Percentiles rank a stretch among this genome's conserved stretches.
Conservation (phyloP, 2,113 vertebrate species). For the Raphicerus campestris region DNA sequence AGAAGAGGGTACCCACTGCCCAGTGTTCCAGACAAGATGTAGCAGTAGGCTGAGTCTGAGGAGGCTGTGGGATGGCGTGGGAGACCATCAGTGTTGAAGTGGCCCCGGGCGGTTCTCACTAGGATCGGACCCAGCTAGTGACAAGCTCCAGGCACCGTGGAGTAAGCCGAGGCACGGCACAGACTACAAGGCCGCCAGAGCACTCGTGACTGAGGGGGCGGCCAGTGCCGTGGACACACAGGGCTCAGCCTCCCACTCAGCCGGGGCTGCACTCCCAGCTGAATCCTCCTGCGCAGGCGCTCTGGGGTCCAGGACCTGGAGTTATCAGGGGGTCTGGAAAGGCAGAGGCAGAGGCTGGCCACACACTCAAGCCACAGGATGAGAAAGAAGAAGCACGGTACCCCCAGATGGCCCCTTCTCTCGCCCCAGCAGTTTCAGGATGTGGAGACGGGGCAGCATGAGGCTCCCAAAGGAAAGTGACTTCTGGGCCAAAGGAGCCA, state of each 20-base stretch:
- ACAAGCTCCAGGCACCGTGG: neutral
- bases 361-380: neutral
- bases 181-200: neutral
- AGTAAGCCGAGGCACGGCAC: neutral
- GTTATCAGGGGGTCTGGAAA: neutral
- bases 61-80: rapidly evolving
- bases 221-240: rapidly evolving
- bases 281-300: neutral
- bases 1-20: neutral
- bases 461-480: neutral
- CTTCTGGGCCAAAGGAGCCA: neutral
- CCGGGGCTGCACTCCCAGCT: rapidly evolving
- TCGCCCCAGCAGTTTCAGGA: neutral
- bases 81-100: neutral
- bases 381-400: neutral
- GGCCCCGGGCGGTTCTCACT: neutral
- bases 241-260: no score
- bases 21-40: neutral
- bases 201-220: neutral
- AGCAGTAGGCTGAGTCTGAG: neutral
- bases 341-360: neutral
- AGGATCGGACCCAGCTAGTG: neutral
- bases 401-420: neutral
- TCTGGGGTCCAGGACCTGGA: neutral
- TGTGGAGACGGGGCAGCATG: rapidly evolving